phyloP scores from a whole-genome alignment of 2,113 vertebrate species.

The Anser brachyrhynchus region DNA sequence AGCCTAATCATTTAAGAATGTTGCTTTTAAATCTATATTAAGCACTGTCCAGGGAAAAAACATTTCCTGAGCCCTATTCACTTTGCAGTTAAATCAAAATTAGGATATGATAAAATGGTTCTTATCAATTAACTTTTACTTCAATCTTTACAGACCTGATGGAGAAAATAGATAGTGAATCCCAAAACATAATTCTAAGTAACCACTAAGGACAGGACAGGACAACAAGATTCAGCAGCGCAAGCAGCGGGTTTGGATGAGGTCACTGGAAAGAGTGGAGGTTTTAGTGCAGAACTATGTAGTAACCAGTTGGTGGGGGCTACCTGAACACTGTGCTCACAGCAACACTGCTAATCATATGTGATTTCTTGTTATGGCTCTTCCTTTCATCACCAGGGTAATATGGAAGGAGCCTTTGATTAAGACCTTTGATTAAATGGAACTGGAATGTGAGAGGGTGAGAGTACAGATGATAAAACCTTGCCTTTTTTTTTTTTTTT shows the following conservation, averaged over 20 bases:
- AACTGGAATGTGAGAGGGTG: background rate
- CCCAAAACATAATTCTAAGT: background rate
- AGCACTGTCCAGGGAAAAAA: background rate
- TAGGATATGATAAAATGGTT: background rate
- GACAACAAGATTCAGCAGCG: background rate
- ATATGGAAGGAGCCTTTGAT: background rate
- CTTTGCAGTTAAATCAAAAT: constrained; percentile 1
- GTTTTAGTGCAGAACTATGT: background rate
- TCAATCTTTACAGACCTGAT: background rate
- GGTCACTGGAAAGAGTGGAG: background rate
- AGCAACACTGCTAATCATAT: background rate
- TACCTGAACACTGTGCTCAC: background rate
- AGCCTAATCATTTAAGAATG: background rate
- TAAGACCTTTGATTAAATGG: background rate
- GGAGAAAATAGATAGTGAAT: background rate
- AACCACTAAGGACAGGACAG: background rate
- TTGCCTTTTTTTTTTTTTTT: background rate
- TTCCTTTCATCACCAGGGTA: background rate
- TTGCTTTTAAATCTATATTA: constrained; percentile 4
- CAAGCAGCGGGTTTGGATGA: background rate
- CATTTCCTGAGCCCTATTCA: background rate
- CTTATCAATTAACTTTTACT: background rate
- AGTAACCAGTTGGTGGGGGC: background rate
- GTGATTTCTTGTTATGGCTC: background rate
- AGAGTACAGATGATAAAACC: background rate